Conservation (phyloP, 2,113 vertebrate genomes). For the Tor tambroides region DNA sequence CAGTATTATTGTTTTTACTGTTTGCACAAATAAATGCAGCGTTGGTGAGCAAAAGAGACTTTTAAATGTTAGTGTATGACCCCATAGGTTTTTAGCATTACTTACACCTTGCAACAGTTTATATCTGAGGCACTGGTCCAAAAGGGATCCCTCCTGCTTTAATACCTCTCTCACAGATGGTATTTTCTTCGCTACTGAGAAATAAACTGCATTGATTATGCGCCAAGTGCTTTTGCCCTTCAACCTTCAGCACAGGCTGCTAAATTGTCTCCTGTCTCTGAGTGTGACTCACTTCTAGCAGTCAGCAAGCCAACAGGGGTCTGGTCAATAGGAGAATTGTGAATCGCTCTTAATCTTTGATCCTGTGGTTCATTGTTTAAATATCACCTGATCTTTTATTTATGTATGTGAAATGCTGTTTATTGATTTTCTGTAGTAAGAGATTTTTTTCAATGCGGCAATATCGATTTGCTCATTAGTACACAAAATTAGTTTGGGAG, state of each 20-base stretch:
- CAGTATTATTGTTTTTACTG: too few species aligned
- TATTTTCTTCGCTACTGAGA: slow-evolving; percentile 7
- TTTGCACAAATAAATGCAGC: too few species aligned
- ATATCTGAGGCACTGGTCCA: slow-evolving; percentile 8
- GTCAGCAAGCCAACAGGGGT: background rate
- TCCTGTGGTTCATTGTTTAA: background rate
- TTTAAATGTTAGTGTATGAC: background rate
- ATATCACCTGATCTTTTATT: background rate
- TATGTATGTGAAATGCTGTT: background rate
- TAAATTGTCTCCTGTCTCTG: background rate
- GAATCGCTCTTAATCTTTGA: background rate
- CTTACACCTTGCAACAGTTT: background rate
- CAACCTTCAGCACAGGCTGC: slow-evolving; percentile 12
- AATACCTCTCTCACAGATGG: slow-evolving; percentile 14
- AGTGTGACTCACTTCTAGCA: slow-evolving; percentile 28
- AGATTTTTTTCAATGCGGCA: background rate
- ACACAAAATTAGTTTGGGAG: background rate
- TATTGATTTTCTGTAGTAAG: background rate
- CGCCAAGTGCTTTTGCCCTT: slow-evolving; percentile 24
- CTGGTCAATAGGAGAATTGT: slow-evolving; percentile 23
- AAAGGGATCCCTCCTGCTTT: slow-evolving; percentile 10
- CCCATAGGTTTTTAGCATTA: background rate
- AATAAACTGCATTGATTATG: slow-evolving; percentile 49
- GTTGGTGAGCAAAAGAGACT: background rate
- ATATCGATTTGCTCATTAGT: slow-evolving; percentile 21